Base-by-base conservation (phyloP, 2,888 invertebrate species). In the Anthophora plumipes region DNA sequence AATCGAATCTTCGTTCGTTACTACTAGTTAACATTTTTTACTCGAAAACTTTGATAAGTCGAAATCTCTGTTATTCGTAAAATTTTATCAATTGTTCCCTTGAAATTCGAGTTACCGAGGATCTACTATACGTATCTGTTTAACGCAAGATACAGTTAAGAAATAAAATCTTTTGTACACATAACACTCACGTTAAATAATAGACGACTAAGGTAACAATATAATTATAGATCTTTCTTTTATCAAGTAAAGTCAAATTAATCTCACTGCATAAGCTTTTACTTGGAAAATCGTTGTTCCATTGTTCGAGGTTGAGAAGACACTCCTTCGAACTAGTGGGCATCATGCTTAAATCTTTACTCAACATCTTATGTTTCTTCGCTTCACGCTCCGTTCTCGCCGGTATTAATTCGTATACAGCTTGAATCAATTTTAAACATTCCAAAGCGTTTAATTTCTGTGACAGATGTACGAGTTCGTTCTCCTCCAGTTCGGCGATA, bases 251-350 rank as follows among this genome's bases (percentile, higher is more conserved):
- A 14, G 17, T 54, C 7, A 0, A 12, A 17, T 37, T 50, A 9
- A 20, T 37, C 55, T 39, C 8, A 0, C 22, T 25, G 4, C 12
- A 11, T 41, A 6, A 22, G 3, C 1, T 12, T 46, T 77, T 67
- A 90, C 90, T 86, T 78, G 89, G 86, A 54, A 85, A 87, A 68
- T 83, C 79, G 25, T 76, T 71, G 41, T 83, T 85, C 90, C 89
- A 89, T 31, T 87, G 76, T 59, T 80, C 75, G 9, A 91, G 84
- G 31, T 87, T 83, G 1, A 84, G 8, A 1, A 83, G 78, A 75
- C 90, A 91, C 68, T 82, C 61, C 39, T 85, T 82, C 37, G 66
- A 68, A 2, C 68, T 70, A 8, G 61, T 48, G 31, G 60, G 31
- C 1, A 66, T 37, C 11, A 22, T n/a, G 37, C 0, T 55, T 14